Base-by-base conservation (phyloP, 2,113 vertebrate genomes). In the Marmota flaviventris region DNA sequence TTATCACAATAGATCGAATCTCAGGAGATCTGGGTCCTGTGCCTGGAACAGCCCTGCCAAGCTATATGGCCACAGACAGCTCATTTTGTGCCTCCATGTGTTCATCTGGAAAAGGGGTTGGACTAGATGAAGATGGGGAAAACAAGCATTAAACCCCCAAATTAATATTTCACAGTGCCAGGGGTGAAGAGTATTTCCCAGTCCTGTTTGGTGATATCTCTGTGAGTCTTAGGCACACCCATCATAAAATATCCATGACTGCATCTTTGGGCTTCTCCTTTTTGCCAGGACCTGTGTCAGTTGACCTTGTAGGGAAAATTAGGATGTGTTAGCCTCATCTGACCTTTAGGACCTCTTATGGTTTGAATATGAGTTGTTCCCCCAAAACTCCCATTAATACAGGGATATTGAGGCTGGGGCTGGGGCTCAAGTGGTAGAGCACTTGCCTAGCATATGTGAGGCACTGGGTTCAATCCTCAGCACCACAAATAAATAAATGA, bases 241-340 rank as follows among this genome's bases (percentile, higher is more conserved):
- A 7, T 25, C 13, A 5, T 24, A 37, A 25, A 0, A 56, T 0
- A 1, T 8, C 48, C 34, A 7, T 1, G 4, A 8, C 4, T 4
- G 17, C 24, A 4, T 42, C 58, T 77, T 24, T 12, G 42, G 45
- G 48, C n/a, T 14, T 53, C 18, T 63, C 69, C 17, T n/a, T 82
- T 34, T 69, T 83, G 53, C 70, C 53, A 27, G 72, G 22, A 25
- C 10, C 22, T 29, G 7, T 58, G 56, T 22, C 10, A 32, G 76
- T 14, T 45, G 79, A 56, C 24, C 45, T 0, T 1, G 34, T 14
- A 22, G 32, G 34, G 4, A 29, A 85, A 45, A 72, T 16, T 32
- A 12, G n/a, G 3, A 0, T 24, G 20, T 29, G 12, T 69, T 78
- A 65, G 11, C 34, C 76, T 82, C 25, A 14, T 3, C 24, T 1